These are phyloP conservation scores for Saccostrea echinata DNA, from an alignment of 1,140 invertebrate species.

Conservation along the genomic window DNA sequence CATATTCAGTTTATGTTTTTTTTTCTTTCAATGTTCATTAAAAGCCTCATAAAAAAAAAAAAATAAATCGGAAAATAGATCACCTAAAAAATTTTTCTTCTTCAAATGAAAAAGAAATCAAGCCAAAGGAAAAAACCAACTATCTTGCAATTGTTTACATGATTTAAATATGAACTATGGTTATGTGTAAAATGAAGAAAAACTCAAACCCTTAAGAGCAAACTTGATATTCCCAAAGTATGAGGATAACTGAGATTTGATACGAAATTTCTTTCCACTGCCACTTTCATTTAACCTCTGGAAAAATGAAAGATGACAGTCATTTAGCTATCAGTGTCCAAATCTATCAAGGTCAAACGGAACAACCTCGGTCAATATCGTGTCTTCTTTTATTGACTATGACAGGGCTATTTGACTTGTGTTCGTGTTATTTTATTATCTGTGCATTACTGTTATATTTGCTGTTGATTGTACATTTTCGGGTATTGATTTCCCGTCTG, in stretches of 20 bases:
- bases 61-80: too few relatives aligned
- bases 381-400: background rate
- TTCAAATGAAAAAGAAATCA: too few relatives aligned
- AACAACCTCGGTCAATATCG: background rate
- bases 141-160: too few relatives aligned
- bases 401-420: background rate
- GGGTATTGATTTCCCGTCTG: constrained; percentile 18
- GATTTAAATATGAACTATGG: too few relatives aligned
- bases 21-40: too few relatives aligned
- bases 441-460: background rate
- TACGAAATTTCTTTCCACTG: background rate
- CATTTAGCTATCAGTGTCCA: background rate
- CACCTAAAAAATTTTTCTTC: too few relatives aligned
- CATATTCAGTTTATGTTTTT: too few relatives aligned
- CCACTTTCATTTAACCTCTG: background rate
- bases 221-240: background rate
- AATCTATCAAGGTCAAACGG: background rate
- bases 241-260: background rate
- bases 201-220: too few relatives aligned
- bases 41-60: too few relatives aligned
- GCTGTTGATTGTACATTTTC: background rate
- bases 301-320: background rate
- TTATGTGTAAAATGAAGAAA: too few relatives aligned
- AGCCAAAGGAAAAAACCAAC: too few relatives aligned
- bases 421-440: background rate